Evolutionary conservation across 2,888 invertebrate genomes (phyloP).

Genomic region (Julus scandinavius): DNA sequence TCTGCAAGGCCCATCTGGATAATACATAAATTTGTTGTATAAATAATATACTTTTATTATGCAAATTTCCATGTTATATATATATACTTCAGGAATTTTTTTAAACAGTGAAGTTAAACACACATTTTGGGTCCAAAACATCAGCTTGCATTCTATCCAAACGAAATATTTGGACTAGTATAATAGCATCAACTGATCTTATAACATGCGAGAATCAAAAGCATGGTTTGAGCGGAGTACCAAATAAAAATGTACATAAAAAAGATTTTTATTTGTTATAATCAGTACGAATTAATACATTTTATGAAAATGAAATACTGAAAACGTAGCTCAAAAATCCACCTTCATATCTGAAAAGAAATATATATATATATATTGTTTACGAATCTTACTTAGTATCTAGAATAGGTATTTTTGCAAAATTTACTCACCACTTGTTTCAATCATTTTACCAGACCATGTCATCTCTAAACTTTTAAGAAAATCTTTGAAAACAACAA

Average conservation of each 20-base stretch:
- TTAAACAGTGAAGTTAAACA: too few species aligned
- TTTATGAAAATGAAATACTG: background rate
- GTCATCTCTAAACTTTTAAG: constrained; percentile 50
- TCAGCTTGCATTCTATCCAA: too few species aligned
- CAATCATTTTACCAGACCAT: constrained; percentile 52
- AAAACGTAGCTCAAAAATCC: background rate
- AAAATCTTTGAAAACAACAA: constrained; percentile 55
- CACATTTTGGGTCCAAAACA: too few species aligned
- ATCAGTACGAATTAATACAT: background rate
- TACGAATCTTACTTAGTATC: background rate
- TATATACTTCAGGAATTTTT: too few species aligned
- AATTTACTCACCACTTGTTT: constrained; percentile 54
- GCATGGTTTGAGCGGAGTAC: too few species aligned
- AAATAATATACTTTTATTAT: too few species aligned
- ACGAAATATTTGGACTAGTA: too few species aligned
- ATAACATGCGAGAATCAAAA: too few species aligned
- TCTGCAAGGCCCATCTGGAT: too few species aligned
- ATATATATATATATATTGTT: background rate
- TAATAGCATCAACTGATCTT: too few species aligned
- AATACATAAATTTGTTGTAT: too few species aligned
- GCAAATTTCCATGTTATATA: too few species aligned
- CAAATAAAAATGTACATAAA: background rate
- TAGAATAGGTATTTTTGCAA: background rate
- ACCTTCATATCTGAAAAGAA: constrained; percentile 33
- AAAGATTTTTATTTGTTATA: background rate